Evolutionary conservation across 2,888 invertebrate species (phyloP), one percentile per base, ranked within the genome.

Genomic region (Isotomurus palustris): DNA sequence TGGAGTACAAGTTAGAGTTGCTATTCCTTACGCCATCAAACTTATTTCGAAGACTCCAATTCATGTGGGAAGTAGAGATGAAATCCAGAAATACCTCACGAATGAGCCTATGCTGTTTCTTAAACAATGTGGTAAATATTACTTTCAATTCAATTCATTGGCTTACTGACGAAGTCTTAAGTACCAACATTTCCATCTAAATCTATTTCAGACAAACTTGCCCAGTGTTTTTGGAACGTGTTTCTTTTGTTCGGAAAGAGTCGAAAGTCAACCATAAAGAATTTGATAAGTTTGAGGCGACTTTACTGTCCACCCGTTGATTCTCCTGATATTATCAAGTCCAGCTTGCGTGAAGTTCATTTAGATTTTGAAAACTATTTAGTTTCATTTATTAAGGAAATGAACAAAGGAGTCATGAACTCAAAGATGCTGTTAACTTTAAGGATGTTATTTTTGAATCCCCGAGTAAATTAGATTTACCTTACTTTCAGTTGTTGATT

Each of bases 41-140:
- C 14, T 63, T 36, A 50, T 56, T 8, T 53, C 56, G 5, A 56
- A 57, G 49, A 63, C 59, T 17, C 62, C 62, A 22, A 63, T 63
- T 29, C 51, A 57, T 29, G 45, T 60, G 8, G 59, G 59, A 14
- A 48, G 51, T 29, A 38, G 59, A 45, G 29, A 38, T 2, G 57
- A 63, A 57, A 54, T 63, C 4, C 52, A 45, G 27, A 59, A 57
- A n/a, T 63, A 57, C 49, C 56, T 63, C 59, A 63, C 62, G 2
- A 63, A 63, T 47, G 52, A 52, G 17, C 62, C 62, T 32, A 50
- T 63, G 22, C 32, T 57, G 5, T 43, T 63, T 32, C 52, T 63
- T 2, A 63, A 63, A 21, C 62, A 63, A 49, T 45, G 51, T 44
- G 62, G 62, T 63, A 57, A 19, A n/a, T 35, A 32, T 10, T 8